phyloP scores from a whole-genome alignment of 1,140 invertebrate genomes.

The Drosophila auraria region DNA sequence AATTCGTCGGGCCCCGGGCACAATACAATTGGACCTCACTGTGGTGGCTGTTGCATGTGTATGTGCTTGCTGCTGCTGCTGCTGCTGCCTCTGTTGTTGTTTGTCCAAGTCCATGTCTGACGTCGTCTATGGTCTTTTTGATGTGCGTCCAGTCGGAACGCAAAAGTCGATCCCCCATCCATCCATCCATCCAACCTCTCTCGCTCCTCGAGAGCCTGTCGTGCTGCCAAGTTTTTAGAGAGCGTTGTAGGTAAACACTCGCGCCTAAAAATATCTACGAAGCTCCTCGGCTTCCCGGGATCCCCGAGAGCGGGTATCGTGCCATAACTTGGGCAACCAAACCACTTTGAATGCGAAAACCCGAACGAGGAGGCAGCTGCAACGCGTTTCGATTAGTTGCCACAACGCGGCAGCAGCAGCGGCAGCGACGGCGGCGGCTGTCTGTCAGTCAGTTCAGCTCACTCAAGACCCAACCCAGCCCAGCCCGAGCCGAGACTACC shows the following conservation, averaged over 20 bases:
- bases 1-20: slow-evolving; percentile 58
- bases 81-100: slow-evolving; percentile 43
- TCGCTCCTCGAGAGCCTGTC: slow-evolving; percentile 24
- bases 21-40: slow-evolving; percentile 56
- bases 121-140: slow-evolving; percentile 61
- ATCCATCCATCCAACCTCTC: too few species aligned
- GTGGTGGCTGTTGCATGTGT: slow-evolving; percentile 10
- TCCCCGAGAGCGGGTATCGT: slow-evolving; percentile 41
- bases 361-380: slow-evolving; percentile 69
- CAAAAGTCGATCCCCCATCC: slow-evolving; percentile 40
- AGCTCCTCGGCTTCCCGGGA: slow-evolving; percentile 40
- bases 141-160: slow-evolving; percentile 80
- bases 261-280: slow-evolving; percentile 74
- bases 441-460: slow-evolving; percentile 54
- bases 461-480: slow-evolving; percentile 45
- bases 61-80: background rate
- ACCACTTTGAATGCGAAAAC: slow-evolving; percentile 69
- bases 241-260: slow-evolving; percentile 76
- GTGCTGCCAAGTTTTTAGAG: slow-evolving; percentile 67
- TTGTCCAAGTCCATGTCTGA: slow-evolving; percentile 59
- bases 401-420: slow-evolving; percentile 36
- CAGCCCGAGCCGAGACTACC: slow-evolving; percentile 22
- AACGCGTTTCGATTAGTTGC: slow-evolving; percentile 82
- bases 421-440: slow-evolving; percentile 28
- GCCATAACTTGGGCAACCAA: slow-evolving; percentile 78